phyloP scores from a whole-genome alignment of 2,113 vertebrate species.

The Melanerpes formicivorus region DNA sequence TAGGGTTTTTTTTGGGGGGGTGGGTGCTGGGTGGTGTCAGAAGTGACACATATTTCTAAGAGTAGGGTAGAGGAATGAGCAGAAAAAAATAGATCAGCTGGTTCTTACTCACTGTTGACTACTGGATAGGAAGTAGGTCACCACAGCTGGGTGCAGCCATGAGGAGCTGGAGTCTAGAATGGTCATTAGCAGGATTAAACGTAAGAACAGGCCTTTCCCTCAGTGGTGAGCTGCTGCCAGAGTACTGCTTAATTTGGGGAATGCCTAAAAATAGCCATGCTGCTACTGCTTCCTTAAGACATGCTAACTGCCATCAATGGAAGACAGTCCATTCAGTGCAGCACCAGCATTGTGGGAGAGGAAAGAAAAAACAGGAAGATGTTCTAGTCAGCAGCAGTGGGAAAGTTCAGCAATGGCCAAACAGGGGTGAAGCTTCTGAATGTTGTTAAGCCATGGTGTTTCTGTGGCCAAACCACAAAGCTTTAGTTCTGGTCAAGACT shows the following conservation, averaged over 20 bases:
- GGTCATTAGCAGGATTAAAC: constrained; percentile 53
- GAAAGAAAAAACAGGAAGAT: not conserved
- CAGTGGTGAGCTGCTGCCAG: constrained; percentile 32
- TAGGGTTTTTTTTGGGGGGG: not conserved
- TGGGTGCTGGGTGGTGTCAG: not conserved
- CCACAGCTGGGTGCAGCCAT: constrained; percentile 57
- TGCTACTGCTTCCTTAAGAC: not conserved
- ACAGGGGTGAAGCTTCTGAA: not conserved
- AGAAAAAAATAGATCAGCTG: constrained; percentile 36
- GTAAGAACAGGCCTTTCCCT: constrained; percentile 51
- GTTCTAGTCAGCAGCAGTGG: not conserved
- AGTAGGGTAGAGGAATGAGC: not conserved
- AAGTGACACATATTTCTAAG: constrained; percentile 12
- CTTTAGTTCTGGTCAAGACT: not conserved
- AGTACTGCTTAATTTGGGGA: constrained; percentile 30
- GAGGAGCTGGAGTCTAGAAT: constrained; percentile 29
- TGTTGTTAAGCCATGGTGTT: not conserved
- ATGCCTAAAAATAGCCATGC: constrained; percentile 20
- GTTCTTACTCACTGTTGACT: constrained; percentile 16
- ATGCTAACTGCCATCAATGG: not conserved
- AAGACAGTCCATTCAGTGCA: not conserved
- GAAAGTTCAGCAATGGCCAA: not conserved
- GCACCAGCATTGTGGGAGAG: not conserved
- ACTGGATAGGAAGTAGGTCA: constrained; percentile 69
- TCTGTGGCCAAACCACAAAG: not conserved